phyloP scores from a whole-genome alignment of 2,113 vertebrate genomes.

The Ailuropoda melanoleuca region DNA sequence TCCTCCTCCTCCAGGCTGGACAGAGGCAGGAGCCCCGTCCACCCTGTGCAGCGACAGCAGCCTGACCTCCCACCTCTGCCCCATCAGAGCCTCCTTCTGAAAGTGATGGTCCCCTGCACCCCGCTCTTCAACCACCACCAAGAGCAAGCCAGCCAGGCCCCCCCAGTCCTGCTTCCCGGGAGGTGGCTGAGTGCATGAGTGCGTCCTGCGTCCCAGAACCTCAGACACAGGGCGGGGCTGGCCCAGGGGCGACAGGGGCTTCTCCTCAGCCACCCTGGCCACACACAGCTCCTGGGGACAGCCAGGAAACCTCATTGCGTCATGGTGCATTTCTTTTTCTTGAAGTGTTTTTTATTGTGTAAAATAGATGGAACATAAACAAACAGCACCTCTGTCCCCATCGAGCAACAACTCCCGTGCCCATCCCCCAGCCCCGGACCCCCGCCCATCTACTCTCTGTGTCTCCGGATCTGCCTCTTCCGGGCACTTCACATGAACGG shows the following conservation, averaged over 20 bases:
- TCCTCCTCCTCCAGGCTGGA: neutral
- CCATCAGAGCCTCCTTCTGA: neutral
- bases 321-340: neutral
- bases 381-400: neutral
- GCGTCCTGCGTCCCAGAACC: neutral
- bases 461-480: neutral
- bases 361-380: neutral
- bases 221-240: rapidly evolving
- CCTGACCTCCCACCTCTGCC: rapidly evolving
- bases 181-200: rapidly evolving
- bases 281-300: neutral
- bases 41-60: rapidly evolving
- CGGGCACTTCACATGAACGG: rapidly evolving
- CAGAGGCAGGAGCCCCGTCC: rapidly evolving
- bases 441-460: neutral
- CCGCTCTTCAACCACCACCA: neutral
- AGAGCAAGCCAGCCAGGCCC: neutral
- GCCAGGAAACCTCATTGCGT: neutral
- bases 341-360: neutral
- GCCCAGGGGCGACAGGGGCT: neutral
- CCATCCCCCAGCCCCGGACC: too few relatives aligned
- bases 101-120: neutral
- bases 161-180: neutral
- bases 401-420: too few relatives aligned
- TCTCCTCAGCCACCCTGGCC: neutral